A percentile compares a stretch with the other conserved stretches of the same genome.
Conservation (phyloP, 2,797 vertebrate genomes). For the Poecilia velifera region DNA sequence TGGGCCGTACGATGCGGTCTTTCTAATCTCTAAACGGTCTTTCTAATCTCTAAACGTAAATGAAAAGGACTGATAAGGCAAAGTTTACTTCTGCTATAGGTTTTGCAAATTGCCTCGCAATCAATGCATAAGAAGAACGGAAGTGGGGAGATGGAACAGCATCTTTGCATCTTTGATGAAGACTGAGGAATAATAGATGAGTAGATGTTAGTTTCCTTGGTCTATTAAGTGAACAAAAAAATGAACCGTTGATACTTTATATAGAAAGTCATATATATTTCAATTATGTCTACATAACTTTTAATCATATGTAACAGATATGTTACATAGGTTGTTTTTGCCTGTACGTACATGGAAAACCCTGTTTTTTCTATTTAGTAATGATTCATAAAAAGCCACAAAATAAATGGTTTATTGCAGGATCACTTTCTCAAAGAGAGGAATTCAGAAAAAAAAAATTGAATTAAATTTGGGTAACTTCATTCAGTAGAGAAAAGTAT, state of each 20-base stretch:
- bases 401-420: no score
- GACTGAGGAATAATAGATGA: slow-evolving; percentile 1
- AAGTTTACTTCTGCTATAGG: slow-evolving; percentile 6
- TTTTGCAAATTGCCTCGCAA: slow-evolving; percentile 28
- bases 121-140: slow-evolving; percentile 20
- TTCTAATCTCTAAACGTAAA: slow-evolving; percentile 6
- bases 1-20: background rate
- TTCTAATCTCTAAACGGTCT: background rate
- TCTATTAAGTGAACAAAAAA: background rate
- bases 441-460: no score
- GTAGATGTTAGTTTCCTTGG: background rate
- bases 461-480: no score
- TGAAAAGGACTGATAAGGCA: background rate
- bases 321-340: no score
- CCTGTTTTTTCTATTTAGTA: no score
- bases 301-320: no score
- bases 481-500: no score
- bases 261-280: background rate
- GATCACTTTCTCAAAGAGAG: no score
- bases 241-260: background rate
- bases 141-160: slow-evolving; percentile 7
- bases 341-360: no score
- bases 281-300: no score
- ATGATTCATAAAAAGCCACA: no score
- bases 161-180: slow-evolving; percentile 31